Percentiles rank a stretch among this genome's conserved stretches.
These are phyloP conservation scores for Oeneis ivallda DNA, from an alignment of 2,888 invertebrate genomes.

Conservation along the genomic window DNA sequence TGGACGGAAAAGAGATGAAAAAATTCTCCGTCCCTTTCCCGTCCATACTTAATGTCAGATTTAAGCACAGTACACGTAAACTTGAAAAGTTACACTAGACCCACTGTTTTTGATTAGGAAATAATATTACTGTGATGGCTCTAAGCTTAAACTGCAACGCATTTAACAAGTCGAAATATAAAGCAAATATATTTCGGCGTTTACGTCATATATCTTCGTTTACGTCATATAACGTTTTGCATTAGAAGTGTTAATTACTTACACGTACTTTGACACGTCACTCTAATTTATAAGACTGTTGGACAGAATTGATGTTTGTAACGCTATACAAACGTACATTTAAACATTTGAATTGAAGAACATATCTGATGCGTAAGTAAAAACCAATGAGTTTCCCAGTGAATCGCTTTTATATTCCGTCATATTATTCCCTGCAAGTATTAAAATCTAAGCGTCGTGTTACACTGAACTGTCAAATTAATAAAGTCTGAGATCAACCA, in stretches of 20 bases:
- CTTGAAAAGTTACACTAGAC: too few relatives aligned
- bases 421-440: constrained; percentile 71
- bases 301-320: constrained; percentile 77
- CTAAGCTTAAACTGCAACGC: background rate
- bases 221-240: constrained; percentile 18
- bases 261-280: constrained; percentile 48
- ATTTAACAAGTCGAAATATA: constrained; percentile 6
- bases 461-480: constrained; percentile 25
- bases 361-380: constrained; percentile 56
- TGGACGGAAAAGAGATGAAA: too few relatives aligned
- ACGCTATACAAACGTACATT: constrained; percentile 50
- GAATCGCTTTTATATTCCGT: constrained; percentile 69
- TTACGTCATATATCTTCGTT: too few relatives aligned
- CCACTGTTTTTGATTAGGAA: background rate
- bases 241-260: constrained; percentile 15
- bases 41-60: too few relatives aligned
- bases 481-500: background rate
- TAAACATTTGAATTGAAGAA: constrained; percentile 52
- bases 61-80: too few relatives aligned
- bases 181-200: constrained; percentile 5
- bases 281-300: constrained; percentile 72
- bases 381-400: constrained; percentile 53
- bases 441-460: constrained; percentile 45
- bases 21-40: too few relatives aligned
- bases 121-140: background rate